Evolutionary conservation across 2,113 vertebrate genomes (phyloP), one percentile per base, ranked within the genome.

Genomic region (Pipra filicauda): DNA sequence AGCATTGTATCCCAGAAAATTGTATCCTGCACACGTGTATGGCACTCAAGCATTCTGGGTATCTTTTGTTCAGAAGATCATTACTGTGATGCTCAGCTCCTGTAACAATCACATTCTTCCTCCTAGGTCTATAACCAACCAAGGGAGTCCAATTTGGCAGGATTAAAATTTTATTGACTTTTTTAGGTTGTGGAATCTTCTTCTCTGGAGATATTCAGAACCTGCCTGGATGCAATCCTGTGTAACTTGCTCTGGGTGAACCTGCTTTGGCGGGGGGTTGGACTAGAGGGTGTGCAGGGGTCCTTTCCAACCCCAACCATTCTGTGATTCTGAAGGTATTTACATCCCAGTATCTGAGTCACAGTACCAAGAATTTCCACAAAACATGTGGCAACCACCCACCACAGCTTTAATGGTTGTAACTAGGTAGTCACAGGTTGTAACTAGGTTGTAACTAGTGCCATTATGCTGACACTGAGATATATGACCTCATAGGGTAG

Each of bases 21-120:
- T 0, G 0, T 43, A 81, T 7, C 65, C 61, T 49, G 11, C 26
- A 71, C 1, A 1, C 27, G 9, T 2, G 1, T 49, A 66, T 11
- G 8, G 48, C 67, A 55, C 57, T 26, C 44, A 49, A 48, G 14
- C 0, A 0, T 41, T 67, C 3, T 22, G 11, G 22, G 22, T 31
- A 75, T 31, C 46, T 72, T 78, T 51, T 43, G 31, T 57, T 67
- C 55, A 88, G 57, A 77, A 70, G 65, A 92, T 18, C 14, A 57
- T 11, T 33, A 33, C 46, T 31, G 49, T 22, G 48, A 59, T 46
- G 21, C 19, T 84, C 31, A 19, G 9, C 11, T 77, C 31, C 39
- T 82, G 54, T 59, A 83, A 64, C 43, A 67, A 39, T 43, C 26
- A 58, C 24, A 33, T 26, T 49, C 31, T 58, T 83, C 52, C 8